Base-by-base conservation (phyloP, 2,888 invertebrate species). In the Suillia variegata region DNA sequence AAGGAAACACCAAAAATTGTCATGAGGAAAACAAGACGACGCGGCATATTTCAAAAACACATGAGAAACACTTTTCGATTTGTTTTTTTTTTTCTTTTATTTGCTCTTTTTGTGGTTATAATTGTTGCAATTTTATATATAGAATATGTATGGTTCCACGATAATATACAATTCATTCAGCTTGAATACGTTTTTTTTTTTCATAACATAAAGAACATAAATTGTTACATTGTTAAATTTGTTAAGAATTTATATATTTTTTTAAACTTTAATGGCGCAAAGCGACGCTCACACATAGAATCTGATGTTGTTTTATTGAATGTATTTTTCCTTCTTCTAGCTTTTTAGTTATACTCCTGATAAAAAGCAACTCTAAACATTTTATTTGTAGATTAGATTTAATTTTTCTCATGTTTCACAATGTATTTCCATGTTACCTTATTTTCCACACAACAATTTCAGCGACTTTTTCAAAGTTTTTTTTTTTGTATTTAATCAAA, bases 391-490 rank as follows among this genome's bases (percentile, higher is more conserved):
- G 20, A 3, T 45, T 18, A 45, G 5, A 18, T 4, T 45, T 20
- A 17, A 45, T 64, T 67, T 65, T 70, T 72, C 73, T 78, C 82
- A 82, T 82, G 82, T 81, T 82, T 82, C 82, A 80, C 82, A 82
- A 82, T 82, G 82, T 71, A 80, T 80, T 79, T 80, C 76, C 70
- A 68, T 72, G 70, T 80, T 82, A 82, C 82, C 82, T 81, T 78
- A 81, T 81, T 82, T 81, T 82, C 80, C 80, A 80, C 79, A 80
- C 78, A 78, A 75, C 73, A 78, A 75, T 72, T 75, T 75, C 77
- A 78, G 75, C 75, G 73, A 67, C 63, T 69, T 56, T 65, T 62
- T 62, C 57, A 61, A 55, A 62, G 52, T 59, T 69, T 65, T 64
- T 49, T 54, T 66, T 54, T 55, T 47, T 56, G 54, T 56, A 53